Evolutionary conservation across 23 tunicate species (phyloP).

Genomic region (Trididemnum nubilum): DNA sequence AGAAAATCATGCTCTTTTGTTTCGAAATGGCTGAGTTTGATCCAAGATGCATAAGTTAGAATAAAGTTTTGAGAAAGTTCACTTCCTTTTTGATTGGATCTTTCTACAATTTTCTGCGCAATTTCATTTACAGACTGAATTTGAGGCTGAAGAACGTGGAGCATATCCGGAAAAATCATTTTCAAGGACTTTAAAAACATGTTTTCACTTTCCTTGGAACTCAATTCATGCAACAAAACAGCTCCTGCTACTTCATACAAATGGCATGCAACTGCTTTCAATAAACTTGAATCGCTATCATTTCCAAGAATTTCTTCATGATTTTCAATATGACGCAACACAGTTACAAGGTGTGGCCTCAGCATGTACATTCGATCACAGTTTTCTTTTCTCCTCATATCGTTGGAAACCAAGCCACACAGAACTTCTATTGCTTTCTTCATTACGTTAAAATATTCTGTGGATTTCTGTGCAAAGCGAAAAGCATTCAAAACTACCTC

Average conservation of each 20-base stretch:
- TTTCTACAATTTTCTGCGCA: conserved; percentile 11
- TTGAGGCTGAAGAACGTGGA: not conserved
- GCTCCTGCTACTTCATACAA: conserved; percentile 38
- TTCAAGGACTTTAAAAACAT: conserved; percentile 1
- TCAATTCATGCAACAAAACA: not conserved
- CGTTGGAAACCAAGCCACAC: no score
- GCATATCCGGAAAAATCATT: not conserved
- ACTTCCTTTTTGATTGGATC: not conserved
- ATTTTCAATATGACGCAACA: no score
- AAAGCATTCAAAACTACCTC: conserved; percentile 52
- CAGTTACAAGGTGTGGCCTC: no score
- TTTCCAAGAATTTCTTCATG: not conserved
- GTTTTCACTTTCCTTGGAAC: not conserved
- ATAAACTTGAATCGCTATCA: not conserved
- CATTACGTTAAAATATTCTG: not conserved
- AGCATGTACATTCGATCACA: no score
- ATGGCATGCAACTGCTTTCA: conserved; percentile 11
- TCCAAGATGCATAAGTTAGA: not conserved
- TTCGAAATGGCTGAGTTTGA: not conserved
- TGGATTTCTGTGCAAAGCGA: not conserved
- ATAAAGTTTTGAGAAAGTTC: conserved; percentile 24
- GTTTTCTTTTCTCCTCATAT: no score
- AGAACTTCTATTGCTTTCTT: no score
- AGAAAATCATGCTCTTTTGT: no score
- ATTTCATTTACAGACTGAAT: not conserved